Conservation (phyloP, 1,140 invertebrate species). For the Saccostrea glomerata region DNA sequence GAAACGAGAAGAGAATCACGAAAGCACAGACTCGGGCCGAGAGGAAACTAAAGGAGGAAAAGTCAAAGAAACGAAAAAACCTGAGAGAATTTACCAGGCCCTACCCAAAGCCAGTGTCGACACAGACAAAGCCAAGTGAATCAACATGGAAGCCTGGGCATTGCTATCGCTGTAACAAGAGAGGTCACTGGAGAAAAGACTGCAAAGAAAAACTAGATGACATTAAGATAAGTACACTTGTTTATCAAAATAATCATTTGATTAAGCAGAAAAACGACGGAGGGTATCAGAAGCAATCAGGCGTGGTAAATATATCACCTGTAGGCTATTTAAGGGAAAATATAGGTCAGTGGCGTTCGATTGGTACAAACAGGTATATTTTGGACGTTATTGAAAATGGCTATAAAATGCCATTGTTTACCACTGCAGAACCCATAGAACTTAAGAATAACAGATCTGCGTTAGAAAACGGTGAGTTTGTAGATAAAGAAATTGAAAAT, state of each 20-base stretch:
- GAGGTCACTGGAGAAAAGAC: constrained; percentile 12
- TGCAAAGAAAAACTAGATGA: not conserved
- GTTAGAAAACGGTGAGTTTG: constrained; percentile 19
- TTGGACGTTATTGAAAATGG: not conserved
- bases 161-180: not conserved
- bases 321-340: not conserved
- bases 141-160: not conserved
- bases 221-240: constrained; percentile 4
- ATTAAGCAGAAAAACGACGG: not conserved
- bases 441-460: constrained; percentile 41
- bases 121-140: no score
- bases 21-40: no score
- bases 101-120: no score
- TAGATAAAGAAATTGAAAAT: constrained; percentile 41
- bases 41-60: no score
- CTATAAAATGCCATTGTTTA: constrained; percentile 42
- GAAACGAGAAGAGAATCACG: no score
- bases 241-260: not conserved
- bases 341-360: not conserved
- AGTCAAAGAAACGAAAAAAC: no score
- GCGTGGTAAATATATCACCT: not conserved
- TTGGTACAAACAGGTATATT: no score
- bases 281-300: not conserved
- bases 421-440: constrained; percentile 37
- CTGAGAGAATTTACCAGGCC: no score